Evolutionary conservation across 2,888 invertebrate species (phyloP).

Genomic region (Lydus trimaculatus): DNA sequence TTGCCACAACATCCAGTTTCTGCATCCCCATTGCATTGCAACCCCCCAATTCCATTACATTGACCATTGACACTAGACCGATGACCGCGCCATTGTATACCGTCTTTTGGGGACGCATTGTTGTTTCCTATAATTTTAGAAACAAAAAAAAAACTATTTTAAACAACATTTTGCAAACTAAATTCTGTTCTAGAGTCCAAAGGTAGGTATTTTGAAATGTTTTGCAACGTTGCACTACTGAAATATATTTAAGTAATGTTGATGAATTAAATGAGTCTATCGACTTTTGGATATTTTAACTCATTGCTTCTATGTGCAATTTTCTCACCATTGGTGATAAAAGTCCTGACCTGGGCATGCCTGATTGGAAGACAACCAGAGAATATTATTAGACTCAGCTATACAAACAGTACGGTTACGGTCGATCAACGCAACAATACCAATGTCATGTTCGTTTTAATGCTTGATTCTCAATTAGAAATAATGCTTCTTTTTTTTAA

Average conservation of each 20-base stretch:
- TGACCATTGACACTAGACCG: conserved; percentile 56
- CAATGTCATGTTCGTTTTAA: not conserved
- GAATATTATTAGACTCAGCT: conserved; percentile 1
- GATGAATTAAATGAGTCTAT: too few relatives aligned
- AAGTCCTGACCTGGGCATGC: not conserved
- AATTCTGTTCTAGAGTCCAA: too few relatives aligned
- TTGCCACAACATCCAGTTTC: conserved; percentile 62
- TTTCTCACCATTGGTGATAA: not conserved
- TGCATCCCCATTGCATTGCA: conserved; percentile 51
- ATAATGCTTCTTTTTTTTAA: not conserved
- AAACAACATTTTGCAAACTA: too few relatives aligned
- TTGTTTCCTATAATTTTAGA: conserved; percentile 56
- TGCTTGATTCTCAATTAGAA: not conserved
- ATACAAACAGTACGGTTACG: not conserved
- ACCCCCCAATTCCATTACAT: conserved; percentile 41
- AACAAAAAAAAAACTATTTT: conserved; percentile 19
- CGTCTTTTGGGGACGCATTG: conserved; percentile 60
- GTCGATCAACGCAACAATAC: not conserved
- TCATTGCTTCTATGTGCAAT: too few relatives aligned
- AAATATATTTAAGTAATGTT: too few relatives aligned
- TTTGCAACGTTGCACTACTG: too few relatives aligned
- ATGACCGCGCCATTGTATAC: conserved; percentile 59
- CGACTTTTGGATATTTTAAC: too few relatives aligned
- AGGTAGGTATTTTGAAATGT: too few relatives aligned
- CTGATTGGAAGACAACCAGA: not conserved